Evolutionary conservation across 2,888 invertebrate species (phyloP).

Genomic region (Teleiodes luculella): DNA sequence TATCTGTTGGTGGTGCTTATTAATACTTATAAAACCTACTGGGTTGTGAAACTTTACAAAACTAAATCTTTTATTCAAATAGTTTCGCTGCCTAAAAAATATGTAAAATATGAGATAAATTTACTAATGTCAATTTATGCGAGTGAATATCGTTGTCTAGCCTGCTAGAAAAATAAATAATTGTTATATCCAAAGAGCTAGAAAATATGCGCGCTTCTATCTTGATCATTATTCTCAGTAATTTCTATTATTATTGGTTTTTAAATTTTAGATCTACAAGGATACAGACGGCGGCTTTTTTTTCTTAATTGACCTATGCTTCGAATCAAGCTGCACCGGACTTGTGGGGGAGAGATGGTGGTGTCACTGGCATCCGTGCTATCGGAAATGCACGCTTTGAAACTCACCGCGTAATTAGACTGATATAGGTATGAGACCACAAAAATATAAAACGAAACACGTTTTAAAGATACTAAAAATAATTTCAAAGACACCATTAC

Average conservation of each 20-base stretch:
- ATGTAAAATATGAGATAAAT: neutral
- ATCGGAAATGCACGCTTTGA: constrained; percentile 37
- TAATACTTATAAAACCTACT: too few relatives aligned
- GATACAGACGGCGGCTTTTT: too few relatives aligned
- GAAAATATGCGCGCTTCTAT: neutral
- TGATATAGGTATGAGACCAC: constrained; percentile 24
- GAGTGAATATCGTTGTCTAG: neutral
- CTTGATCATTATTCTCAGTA: too few relatives aligned
- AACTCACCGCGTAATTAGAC: constrained; percentile 38
- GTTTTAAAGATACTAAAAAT: neutral
- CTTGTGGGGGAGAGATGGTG: neutral
- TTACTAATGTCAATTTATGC: neutral
- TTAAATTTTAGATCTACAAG: too few relatives aligned
- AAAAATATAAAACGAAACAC: neutral
- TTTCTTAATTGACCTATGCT: too few relatives aligned
- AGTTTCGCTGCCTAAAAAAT: neutral
- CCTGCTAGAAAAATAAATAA: neutral
- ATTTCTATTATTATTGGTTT: too few relatives aligned
- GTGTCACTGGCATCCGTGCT: constrained; percentile 35
- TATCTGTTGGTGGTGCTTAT: too few relatives aligned
- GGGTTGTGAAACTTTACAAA: too few relatives aligned
- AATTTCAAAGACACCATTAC: neutral
- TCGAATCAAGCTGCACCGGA: too few relatives aligned
- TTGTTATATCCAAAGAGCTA: neutral
- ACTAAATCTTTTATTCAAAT: too few relatives aligned